Percentiles rank a stretch among this genome's conserved stretches.
phyloP scores from a whole-genome alignment of 1,140 invertebrate genomes.

The Bombus cullumanus region DNA sequence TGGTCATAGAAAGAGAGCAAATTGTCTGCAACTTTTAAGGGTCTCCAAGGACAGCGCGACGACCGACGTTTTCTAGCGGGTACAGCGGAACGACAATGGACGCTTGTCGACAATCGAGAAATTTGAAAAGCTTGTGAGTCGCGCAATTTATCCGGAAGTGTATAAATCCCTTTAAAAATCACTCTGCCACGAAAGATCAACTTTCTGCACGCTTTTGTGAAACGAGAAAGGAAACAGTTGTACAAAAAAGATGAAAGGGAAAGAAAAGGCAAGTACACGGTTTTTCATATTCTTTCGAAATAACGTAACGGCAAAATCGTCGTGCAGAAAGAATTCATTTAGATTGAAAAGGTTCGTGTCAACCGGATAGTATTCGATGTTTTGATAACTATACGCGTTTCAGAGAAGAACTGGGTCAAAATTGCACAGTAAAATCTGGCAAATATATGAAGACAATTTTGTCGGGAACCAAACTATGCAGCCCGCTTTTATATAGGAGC shows the following conservation, averaged over 20 bases:
- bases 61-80: not conserved
- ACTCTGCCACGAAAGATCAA: not conserved
- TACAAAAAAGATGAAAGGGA: not conserved
- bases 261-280: not conserved
- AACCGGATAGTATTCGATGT: not conserved
- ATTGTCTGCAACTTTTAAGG: constrained; percentile 19
- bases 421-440: constrained; percentile 22
- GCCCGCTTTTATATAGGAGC: not conserved
- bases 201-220: not conserved
- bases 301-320: not conserved
- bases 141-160: not conserved
- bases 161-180: not conserved
- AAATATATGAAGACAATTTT: not conserved
- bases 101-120: not conserved
- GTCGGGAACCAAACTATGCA: constrained; percentile 6
- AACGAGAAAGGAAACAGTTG: not conserved
- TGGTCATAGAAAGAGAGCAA: constrained; percentile 8
- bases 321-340: not conserved
- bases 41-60: not conserved
- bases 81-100: not conserved
- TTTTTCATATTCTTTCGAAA: not conserved
- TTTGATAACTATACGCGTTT: not conserved
- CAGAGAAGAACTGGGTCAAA: constrained; percentile 25
- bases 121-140: not conserved
- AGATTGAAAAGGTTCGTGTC: not conserved